Evolutionary conservation across 2,797 vertebrate species (phyloP).

Genomic region (Lutjanus campechanus): DNA sequence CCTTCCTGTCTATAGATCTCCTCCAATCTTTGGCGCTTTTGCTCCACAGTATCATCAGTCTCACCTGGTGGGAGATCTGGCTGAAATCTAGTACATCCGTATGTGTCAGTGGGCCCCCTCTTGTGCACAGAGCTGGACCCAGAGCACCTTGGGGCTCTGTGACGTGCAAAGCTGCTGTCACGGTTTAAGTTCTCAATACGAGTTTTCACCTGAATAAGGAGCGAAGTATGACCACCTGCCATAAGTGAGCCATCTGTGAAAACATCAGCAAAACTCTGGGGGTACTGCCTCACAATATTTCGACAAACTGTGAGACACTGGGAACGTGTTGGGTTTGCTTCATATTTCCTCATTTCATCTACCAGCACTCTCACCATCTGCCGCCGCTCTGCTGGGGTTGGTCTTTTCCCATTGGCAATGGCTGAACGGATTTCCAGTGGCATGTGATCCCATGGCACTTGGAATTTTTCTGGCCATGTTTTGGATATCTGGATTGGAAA

Average conservation of each 20-base stretch:
- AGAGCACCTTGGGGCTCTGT: not conserved
- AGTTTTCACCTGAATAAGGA: not conserved
- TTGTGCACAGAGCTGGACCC: conserved; percentile 2
- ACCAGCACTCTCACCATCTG: not conserved
- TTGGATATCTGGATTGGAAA: not conserved
- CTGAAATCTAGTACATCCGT: conserved; percentile 53
- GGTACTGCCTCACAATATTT: not conserved
- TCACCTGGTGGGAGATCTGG: conserved; percentile 43
- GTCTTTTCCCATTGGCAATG: not conserved
- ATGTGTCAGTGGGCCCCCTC: conserved; percentile 41
- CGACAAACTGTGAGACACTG: not conserved
- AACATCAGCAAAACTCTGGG: not conserved
- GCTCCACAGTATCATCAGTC: conserved; percentile 39
- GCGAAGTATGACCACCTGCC: not conserved
- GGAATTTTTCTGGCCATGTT: not conserved
- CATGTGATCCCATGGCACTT: not conserved
- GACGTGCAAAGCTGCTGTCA: not conserved
- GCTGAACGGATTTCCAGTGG: not conserved
- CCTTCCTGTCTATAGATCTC: conserved; percentile 46
- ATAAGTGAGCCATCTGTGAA: not conserved
- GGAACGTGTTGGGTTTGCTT: not conserved
- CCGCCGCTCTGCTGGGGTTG: not conserved
- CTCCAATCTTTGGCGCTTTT: conserved; percentile 8
- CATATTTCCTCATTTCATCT: not conserved
- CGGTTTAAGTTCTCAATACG: not conserved